phyloP scores from a whole-genome alignment of 2,888 invertebrate genomes.

The Gastrophysa polygoni region DNA sequence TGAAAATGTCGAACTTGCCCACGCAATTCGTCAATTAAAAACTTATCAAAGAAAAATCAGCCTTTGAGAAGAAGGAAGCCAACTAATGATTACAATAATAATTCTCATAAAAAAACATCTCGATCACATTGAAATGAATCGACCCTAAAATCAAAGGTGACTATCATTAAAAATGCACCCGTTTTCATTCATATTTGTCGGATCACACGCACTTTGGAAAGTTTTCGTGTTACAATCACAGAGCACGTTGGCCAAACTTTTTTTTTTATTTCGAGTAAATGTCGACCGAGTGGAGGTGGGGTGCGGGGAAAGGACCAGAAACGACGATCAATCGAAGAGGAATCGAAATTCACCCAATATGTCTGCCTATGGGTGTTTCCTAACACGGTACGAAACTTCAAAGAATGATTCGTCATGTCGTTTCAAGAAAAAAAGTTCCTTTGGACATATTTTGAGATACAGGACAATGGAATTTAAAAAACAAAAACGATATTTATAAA shows the following conservation, averaged over 20 bases:
- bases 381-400: no score
- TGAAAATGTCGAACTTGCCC: constrained; percentile 8
- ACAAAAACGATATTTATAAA: no score
- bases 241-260: constrained; percentile 48
- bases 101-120: constrained; percentile 31
- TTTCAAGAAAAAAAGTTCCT: no score
- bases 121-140: constrained; percentile 34
- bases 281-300: background rate
- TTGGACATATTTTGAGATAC: no score
- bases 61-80: constrained; percentile 52
- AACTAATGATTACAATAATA: constrained; percentile 41
- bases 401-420: no score
- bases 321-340: no score
- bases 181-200: constrained; percentile 46
- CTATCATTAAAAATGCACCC: constrained; percentile 54
- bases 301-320: no score
- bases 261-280: constrained; percentile 24
- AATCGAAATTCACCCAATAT: no score
- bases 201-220: constrained; percentile 47
- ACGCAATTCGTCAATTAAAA: background rate
- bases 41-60: constrained; percentile 47
- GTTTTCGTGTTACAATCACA: constrained; percentile 51
- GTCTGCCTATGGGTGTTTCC: no score
- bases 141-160: constrained; percentile 49
- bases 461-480: no score